phyloP scores from a whole-genome alignment of 2,888 invertebrate genomes.

The Scaptomyza cyrtandrae region DNA sequence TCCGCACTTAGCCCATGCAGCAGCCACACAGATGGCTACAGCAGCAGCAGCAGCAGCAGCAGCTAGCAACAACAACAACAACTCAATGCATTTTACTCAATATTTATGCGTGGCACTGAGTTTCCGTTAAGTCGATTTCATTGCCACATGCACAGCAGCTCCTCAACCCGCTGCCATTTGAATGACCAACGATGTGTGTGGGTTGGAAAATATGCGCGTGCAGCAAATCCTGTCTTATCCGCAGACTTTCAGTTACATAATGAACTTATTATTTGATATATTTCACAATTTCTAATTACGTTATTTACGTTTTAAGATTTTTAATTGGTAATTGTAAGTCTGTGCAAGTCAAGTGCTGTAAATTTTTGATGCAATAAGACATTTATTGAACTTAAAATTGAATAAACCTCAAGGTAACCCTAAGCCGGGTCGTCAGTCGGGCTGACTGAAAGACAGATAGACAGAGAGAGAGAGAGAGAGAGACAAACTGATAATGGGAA shows the following conservation, averaged over 20 bases:
- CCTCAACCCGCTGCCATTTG: no score
- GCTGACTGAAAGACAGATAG: neutral
- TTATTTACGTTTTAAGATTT: neutral
- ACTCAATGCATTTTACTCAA: constrained; percentile 50
- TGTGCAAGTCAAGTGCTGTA: constrained; percentile 14
- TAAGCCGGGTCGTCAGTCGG: no score
- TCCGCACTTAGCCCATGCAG: constrained; percentile 66
- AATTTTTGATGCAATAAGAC: constrained; percentile 17
- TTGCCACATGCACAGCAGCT: constrained; percentile 48
- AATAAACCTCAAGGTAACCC: constrained; percentile 24
- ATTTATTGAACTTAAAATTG: constrained; percentile 39
- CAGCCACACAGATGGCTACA: constrained; percentile 45
- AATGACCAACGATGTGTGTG: neutral
- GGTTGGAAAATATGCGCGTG: neutral
- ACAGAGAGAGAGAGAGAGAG: neutral
- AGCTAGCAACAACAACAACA: constrained; percentile 14
- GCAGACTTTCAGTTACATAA: constrained; percentile 14
- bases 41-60: constrained; percentile 13
- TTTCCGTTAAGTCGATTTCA: constrained; percentile 53
- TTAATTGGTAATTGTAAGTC: constrained; percentile 24
- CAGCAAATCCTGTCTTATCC: constrained; percentile 5
- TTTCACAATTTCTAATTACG: constrained; percentile 36
- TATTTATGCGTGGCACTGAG: constrained; percentile 59
- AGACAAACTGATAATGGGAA: constrained; percentile 27
- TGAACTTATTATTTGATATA: constrained; percentile 37